Evolutionary conservation across 2,113 vertebrate genomes (phyloP).

Genomic region (Promerops cafer): DNA sequence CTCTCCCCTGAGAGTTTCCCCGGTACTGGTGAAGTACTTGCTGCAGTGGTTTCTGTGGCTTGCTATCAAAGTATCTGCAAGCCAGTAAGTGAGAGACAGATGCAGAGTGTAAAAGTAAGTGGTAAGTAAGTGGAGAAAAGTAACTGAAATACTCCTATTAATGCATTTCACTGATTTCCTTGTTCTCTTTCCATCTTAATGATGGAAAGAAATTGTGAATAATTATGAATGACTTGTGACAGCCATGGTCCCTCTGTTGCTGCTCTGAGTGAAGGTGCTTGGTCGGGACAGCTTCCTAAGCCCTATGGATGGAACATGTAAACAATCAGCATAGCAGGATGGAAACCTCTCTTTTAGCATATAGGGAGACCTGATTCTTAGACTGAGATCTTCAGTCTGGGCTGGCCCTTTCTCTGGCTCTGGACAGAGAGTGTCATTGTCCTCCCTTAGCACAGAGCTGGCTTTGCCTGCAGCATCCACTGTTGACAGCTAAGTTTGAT

Average conservation of each 20-base stretch:
- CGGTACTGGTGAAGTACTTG: slow-evolving; percentile 35
- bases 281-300: background rate
- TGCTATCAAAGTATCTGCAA: background rate
- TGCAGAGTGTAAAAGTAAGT: background rate
- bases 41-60: slow-evolving; percentile 31
- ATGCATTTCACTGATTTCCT: background rate
- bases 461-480: background rate
- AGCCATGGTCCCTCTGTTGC: background rate
- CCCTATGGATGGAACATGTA: background rate
- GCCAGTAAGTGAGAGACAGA: background rate
- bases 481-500: background rate
- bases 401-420: background rate
- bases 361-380: background rate
- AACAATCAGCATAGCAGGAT: background rate
- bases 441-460: background rate
- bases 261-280: background rate
- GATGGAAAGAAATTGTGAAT: background rate
- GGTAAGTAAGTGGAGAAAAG: background rate
- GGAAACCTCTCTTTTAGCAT: background rate
- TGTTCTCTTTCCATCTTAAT: background rate
- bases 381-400: background rate
- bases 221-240: background rate
- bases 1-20: background rate
- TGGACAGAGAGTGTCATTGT: background rate
- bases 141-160: background rate